Evolutionary conservation across 2,113 vertebrate genomes (phyloP), one percentile per base, ranked within the genome.

Genomic region (Ramphastos sulfuratus): DNA sequence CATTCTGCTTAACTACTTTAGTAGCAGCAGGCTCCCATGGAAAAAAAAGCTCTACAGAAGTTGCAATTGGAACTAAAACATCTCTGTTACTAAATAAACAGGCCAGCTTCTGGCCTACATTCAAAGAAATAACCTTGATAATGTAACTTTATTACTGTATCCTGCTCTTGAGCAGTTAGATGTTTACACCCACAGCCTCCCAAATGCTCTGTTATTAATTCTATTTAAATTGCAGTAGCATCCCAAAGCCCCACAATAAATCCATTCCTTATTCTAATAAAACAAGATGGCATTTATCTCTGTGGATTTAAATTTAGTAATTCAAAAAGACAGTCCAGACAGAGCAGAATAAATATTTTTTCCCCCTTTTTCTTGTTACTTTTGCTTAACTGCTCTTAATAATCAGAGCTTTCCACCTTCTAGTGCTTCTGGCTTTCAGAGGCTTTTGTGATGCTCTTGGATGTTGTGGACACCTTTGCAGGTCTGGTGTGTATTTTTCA

Each of bases 1-100:
- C 18, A 9, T 61, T 82, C 87, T 92, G 69, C 54, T 89, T 87
- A 93, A 92, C 67, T 82, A 80, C 91, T 94, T 83, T 67, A 83
- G 82, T 58, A 92, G 44, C 82, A 89, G 72, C 76, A 92, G 79
- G 48, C 64, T 91, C 30, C 60, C 33, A 27, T 74, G 85, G 82
- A 82, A 79, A 92, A 92, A 93, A 91, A 91, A 85, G 42, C 65
- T 81, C 33, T 75, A 15, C 28, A 58, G 60, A 89, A 82, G 37
- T 46, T 92, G 65, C 85, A 94, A 74, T 30, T 80, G 75, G 64
- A 94, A 85, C 58, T 82, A 60, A 91, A 92, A 56, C n/a, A 46
- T 85, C 46, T 87, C 63, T 87, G 21, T 55, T 76, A 37, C 59
- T 95, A 85, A 91, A 72, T 78, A 84, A 92, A 61, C 35, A 74